Evolutionary conservation across 2,888 invertebrate species (phyloP), one percentile per base, ranked within the genome.

Genomic region (Heliconius ethilla): DNA sequence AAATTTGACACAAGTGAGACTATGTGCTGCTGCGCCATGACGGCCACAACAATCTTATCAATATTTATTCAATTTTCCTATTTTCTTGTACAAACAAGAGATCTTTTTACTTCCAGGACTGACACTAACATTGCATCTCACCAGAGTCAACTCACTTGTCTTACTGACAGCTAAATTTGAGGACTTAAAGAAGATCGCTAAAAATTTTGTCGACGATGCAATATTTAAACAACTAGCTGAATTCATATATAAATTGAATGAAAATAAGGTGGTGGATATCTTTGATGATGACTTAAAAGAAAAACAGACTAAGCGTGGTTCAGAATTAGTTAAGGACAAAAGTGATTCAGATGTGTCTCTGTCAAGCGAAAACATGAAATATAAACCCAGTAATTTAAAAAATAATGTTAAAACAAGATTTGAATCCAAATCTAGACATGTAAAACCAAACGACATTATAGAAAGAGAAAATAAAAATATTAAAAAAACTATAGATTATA

Each of bases 301-400:
- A 73, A 69, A 70, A 77, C 65, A 33, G 63, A 18, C n/a, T 1
- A 63, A 76, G 13, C 45, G 40, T 9, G 70, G 40, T 25, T 45
- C 45, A 72, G 59, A n/a, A 13, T 33, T 33, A 27, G 15, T 18
- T 1, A 37, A 55, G 37, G 55, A 75, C 45, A 66, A 25, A 15
- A 65, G 62, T 13, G 70, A n/a, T n/a, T 62, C 70, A 40, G 27
- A 76, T 45, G 63, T 45, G 63, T 76, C 76, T 2, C 18, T 76
- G 18, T 76, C 76, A 15, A 76, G 27, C 18, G 70, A 76, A 40
- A 76, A 76, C 22, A 70, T 70, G 63, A 76, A 70, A 25, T 76
- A 70, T n/a, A 70, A n/a, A 9, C 22, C 70, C 11, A 70, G 62
- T 3, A n/a, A n/a, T 18, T 40, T 40, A 27, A 76, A 76, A 59